These are phyloP conservation scores for Pentalonia nigronervosa DNA, from an alignment of 1,140 invertebrate species.

Conservation along the genomic window DNA sequence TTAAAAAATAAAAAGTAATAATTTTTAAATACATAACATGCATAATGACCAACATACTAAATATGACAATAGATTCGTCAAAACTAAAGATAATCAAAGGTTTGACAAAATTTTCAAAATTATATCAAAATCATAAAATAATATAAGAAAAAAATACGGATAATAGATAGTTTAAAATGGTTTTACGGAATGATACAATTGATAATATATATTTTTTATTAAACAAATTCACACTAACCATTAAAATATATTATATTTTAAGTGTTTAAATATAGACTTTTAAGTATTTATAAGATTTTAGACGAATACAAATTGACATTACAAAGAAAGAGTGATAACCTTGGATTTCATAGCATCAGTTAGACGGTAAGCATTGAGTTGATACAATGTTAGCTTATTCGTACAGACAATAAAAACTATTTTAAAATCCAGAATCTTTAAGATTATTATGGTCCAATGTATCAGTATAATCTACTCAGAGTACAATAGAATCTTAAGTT, in stretches of 20 bases:
- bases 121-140: no score
- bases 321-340: neutral
- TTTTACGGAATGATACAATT: no score
- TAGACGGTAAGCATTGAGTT: neutral
- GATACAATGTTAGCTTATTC: neutral
- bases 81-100: no score
- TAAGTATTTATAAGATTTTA: neutral
- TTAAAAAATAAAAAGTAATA: no score
- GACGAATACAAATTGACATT: neutral
- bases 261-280: neutral
- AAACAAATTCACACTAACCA: no score
- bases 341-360: neutral
- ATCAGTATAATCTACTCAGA: neutral
- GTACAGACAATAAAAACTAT: neutral
- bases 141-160: no score
- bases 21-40: no score
- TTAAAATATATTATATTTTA: neutral
- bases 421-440: neutral
- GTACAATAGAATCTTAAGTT: neutral
- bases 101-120: no score
- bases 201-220: no score
- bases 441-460: neutral
- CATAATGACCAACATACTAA: no score
- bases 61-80: no score
- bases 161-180: no score